Base-by-base conservation (phyloP, 1,140 invertebrate species). In the Drosophila pachea region DNA sequence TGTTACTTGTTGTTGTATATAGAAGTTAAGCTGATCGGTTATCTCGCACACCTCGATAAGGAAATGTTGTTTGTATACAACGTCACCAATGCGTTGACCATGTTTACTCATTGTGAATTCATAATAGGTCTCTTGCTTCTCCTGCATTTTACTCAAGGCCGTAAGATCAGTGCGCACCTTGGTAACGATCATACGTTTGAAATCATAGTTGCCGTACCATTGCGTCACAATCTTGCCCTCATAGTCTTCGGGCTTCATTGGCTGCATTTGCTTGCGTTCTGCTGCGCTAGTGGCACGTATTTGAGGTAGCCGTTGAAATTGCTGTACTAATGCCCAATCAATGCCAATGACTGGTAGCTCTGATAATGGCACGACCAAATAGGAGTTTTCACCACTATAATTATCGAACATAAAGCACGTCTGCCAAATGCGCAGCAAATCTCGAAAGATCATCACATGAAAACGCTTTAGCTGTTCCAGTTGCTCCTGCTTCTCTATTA, bases 1-100 rank as follows among this genome's bases (percentile, higher is more conserved):
- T 22, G 78, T 86, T 0, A 42, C 32, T 0, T 60, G 58, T 16
- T 91, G 54, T 93, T 78, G 53, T 4, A 86, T 43, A 52, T 81
- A 88, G 47, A 89, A 94, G 90, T 97, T 96, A 2, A 96, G 89
- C 66, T 94, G 91, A 5, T 91, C 92, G 0, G 96, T 95, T 5
- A 97, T 93, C 45, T 94, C 92, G 89, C 96, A 95, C 0, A 99
- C 98, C 91, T 98, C 96, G 0, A 99, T 82, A 55, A 99, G 88
- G 8, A 95, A 95, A 87, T 98, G 97, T 1, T 90, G 50, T 47
- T 92, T 89, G 11, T 97, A 94, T 31, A 93, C 90, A 35, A 98
- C 93, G 3, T 87, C 81, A 1, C 95, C 87, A 9, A 88, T 88
- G 3, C 70, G 38, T 14, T 70, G 58, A 12, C 93, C 89, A 89